Conservation (phyloP, 2,113 vertebrate genomes). For the Psophia crepitans region DNA sequence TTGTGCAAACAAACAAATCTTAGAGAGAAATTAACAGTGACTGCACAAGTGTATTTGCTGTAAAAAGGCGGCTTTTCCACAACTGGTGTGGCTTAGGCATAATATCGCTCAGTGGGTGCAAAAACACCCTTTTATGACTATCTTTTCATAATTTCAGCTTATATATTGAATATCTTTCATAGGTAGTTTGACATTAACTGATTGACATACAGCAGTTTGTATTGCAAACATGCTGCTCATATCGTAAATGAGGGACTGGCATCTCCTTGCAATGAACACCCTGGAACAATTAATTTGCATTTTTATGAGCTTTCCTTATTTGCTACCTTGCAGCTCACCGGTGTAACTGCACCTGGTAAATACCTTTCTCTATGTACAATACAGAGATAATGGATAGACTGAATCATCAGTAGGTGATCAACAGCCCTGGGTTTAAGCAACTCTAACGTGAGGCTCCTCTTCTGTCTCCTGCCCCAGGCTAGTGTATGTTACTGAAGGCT, state of each 20-base stretch:
- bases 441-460: slow-evolving; percentile 84
- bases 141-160: slow-evolving; percentile 17
- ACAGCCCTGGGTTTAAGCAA: slow-evolving; percentile 75
- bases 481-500: slow-evolving; percentile 92
- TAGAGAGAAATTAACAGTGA: slow-evolving; percentile 51
- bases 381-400: slow-evolving; percentile 72
- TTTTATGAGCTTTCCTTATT: slow-evolving; percentile 71
- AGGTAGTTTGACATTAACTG: slow-evolving; percentile 21
- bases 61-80: slow-evolving; percentile 52
- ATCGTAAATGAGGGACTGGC: background rate
- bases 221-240: background rate
- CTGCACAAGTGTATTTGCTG: slow-evolving; percentile 20
- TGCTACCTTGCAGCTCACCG: slow-evolving; percentile 76
- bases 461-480: slow-evolving; percentile 87
- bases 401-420: slow-evolving; percentile 53
- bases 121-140: slow-evolving; percentile 25
- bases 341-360: slow-evolving; percentile 75
- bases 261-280: slow-evolving; percentile 49
- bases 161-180: background rate
- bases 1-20: slow-evolving; percentile 46
- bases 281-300: slow-evolving; percentile 5
- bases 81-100: slow-evolving; percentile 40
- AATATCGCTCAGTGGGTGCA: slow-evolving; percentile 32
- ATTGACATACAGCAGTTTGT: slow-evolving; percentile 12
- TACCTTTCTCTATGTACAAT: slow-evolving; percentile 83